Conservation (phyloP, 1,140 invertebrate species). For the Conus ventricosus region DNA sequence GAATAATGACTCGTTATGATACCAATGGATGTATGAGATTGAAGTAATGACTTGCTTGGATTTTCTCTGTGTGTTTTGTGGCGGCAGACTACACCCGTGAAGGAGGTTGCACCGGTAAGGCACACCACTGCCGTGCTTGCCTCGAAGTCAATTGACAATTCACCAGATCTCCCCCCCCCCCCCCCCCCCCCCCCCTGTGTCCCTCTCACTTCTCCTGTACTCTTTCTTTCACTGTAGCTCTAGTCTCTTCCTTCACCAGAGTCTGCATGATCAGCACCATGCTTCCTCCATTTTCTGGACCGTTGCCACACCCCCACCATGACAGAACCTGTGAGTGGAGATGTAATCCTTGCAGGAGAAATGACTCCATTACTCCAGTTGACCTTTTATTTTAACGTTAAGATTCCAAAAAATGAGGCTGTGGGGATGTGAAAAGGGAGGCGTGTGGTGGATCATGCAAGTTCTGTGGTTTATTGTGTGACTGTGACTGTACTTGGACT, state of each 20-base stretch:
- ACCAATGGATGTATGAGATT: no score
- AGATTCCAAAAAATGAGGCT: no score
- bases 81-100: not conserved
- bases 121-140: not conserved
- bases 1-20: no score
- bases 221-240: not conserved
- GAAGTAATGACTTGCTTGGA: not conserved
- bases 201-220: not conserved
- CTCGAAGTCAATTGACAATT: not conserved
- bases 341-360: no score
- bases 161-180: not conserved
- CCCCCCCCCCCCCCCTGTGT: not conserved
- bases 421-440: no score
- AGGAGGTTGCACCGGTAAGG: constrained; percentile 20
- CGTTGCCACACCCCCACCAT: no score
- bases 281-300: not conserved
- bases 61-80: constrained; percentile 18
- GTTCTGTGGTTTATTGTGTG: no score
- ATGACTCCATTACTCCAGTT: no score
- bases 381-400: no score
- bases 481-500: no score
- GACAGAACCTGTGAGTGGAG: no score
- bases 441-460: no score
- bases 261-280: constrained; percentile 1
- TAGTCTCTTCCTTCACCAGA: not conserved